Evolutionary conservation across 2,888 invertebrate species (phyloP), one percentile per base, ranked within the genome.

Genomic region (Chrysolina oricalcia): DNA sequence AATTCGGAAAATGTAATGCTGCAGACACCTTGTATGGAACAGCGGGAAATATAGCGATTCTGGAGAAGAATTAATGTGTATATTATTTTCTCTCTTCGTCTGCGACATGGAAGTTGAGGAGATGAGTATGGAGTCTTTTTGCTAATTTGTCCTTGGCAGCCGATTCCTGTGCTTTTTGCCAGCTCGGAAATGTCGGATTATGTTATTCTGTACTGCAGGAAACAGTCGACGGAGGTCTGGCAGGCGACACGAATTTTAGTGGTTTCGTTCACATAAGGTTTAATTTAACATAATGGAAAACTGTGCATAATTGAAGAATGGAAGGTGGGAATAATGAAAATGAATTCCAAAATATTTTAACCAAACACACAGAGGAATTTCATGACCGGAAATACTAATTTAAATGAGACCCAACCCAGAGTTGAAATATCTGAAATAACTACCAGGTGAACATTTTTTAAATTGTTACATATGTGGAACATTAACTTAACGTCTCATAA

Each of bases 161-260:
- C 56, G 56, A 56, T 56, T 23, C 56, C 56, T 56, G 56, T 23
- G 21, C 19, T 56, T 56, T 13, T 23, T 56, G 56, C 23, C 19
- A 19, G 10, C 56, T 56, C 10, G 23, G 15, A 56, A 56, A 23
- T 56, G 23, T 56, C 23, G 56, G 56, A 56, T 56, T 56, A 56
- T 56, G 23, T 56, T 23, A 56, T 56, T 56, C 56, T 56, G 56
- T 56, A 13, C 23, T 56, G 56, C 56, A 56, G 56, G 56, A 56
- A 56, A 56, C 56, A 23, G 21, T 56, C 13, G n/a, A 19, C 5
- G 23, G 21, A 56, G 11, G 56, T 56, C 56, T 56, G 23, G 56
- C 56, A 53, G 56, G 21, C 53, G 53, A 21, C 5, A 17, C 11
- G 11, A 56, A 1, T 56, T 56, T 13, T 15, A 13, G 19, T 19